phyloP scores from a whole-genome alignment of 2,888 invertebrate species.

The Synergus umbraculus region DNA sequence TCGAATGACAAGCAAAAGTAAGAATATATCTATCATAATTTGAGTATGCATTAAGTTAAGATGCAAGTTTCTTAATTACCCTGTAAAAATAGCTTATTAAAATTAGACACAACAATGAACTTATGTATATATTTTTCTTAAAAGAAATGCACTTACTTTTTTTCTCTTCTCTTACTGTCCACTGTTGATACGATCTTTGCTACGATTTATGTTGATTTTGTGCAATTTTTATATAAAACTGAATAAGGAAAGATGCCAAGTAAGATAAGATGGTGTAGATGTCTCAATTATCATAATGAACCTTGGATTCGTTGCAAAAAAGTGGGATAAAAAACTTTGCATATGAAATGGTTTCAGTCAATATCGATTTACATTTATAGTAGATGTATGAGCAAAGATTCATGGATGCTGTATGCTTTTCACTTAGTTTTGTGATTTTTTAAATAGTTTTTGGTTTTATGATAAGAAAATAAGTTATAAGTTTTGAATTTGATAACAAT shows the following conservation, averaged over 20 bases:
- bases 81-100: neutral
- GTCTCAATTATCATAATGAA: neutral
- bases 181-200: neutral
- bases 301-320: neutral
- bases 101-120: neutral
- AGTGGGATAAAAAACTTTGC: too few species aligned
- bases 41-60: neutral
- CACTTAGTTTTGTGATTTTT: too few species aligned
- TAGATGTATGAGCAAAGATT: too few species aligned
- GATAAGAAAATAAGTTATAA: too few species aligned
- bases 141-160: neutral
- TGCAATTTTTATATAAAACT: neutral
- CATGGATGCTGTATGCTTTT: too few species aligned
- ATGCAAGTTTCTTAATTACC: neutral
- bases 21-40: neutral
- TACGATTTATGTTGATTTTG: neutral
- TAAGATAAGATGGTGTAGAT: neutral
- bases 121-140: neutral
- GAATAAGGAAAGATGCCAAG: neutral
- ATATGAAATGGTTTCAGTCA: too few species aligned
- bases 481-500: too few species aligned
- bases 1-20: conserved; percentile 34
- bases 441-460: too few species aligned
- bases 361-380: too few species aligned
- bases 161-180: neutral